Conservation (phyloP, 1,140 invertebrate genomes). For the Musca vetustissima region DNA sequence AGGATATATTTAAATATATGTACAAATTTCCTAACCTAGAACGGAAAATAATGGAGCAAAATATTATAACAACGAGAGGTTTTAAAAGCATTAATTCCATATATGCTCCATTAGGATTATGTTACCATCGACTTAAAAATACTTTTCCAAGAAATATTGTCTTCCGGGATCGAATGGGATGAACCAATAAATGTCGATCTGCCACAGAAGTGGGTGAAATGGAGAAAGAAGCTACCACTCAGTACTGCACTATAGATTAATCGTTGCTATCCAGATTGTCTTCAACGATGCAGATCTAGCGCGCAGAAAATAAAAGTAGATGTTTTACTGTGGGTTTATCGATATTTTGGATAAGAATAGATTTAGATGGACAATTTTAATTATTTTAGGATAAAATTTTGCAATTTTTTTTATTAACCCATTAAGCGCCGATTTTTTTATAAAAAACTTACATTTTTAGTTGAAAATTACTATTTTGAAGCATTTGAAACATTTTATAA, state of each 20-base stretch:
- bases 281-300: no score
- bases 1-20: conserved; percentile 1
- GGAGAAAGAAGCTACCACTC: conserved; percentile 25
- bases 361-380: no score
- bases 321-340: no score
- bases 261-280: neutral
- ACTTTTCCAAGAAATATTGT: conserved; percentile 52
- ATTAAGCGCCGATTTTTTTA: no score
- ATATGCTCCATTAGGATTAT: no score
- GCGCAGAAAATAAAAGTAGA: no score
- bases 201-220: conserved; percentile 29
- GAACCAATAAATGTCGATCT: conserved; percentile 30
- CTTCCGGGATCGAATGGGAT: conserved; percentile 49
- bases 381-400: no score
- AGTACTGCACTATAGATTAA: conserved; percentile 2
- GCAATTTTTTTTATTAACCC: no score
- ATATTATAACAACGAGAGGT: conserved; percentile 33
- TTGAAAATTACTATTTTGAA: no score
- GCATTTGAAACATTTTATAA: no score
- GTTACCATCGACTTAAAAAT: conserved; percentile 51
- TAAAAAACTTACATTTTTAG: no score
- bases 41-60: neutral
- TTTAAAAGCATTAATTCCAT: conserved; percentile 34
- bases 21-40: conserved; percentile 13
- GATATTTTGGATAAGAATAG: no score